These are phyloP conservation scores for Sylvia atricapilla DNA, from an alignment of 2,113 vertebrate species.

Conservation along the genomic window DNA sequence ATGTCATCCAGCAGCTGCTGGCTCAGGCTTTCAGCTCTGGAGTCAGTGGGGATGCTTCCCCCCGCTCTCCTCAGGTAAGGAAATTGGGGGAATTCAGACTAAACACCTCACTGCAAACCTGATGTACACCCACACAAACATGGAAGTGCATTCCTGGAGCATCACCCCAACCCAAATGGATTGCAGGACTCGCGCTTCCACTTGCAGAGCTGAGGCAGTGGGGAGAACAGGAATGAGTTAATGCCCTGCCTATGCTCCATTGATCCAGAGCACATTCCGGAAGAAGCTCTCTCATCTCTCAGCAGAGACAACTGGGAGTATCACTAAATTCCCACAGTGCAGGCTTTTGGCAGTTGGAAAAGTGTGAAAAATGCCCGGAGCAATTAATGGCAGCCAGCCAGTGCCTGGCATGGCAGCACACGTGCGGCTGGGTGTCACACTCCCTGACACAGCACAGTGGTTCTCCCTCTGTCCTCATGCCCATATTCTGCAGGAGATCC, in stretches of 20 bases:
- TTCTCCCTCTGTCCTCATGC: neutral
- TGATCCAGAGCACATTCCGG: neutral
- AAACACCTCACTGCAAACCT: neutral
- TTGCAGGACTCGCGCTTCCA: neutral
- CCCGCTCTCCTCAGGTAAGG: neutral
- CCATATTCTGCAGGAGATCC: neutral
- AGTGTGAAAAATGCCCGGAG: fast-evolving
- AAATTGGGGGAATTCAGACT: neutral
- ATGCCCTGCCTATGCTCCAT: neutral
- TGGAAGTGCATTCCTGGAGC: neutral
- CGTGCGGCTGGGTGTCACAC: fast-evolving
- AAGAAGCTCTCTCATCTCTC: neutral
- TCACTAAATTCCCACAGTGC: neutral
- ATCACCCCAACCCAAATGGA: too few relatives aligned
- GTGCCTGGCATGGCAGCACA: neutral
- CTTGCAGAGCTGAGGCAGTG: neutral
- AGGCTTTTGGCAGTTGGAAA: neutral
- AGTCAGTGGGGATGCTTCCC: neutral
- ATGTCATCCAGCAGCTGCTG: neutral
- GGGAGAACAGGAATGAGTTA: neutral
- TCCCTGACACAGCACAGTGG: fast-evolving
- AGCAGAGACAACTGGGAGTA: neutral
- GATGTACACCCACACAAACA: neutral
- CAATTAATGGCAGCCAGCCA: neutral
- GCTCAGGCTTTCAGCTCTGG: neutral